phyloP scores from a whole-genome alignment of 1,140 invertebrate genomes.

The Luehdorfia chinensis region DNA sequence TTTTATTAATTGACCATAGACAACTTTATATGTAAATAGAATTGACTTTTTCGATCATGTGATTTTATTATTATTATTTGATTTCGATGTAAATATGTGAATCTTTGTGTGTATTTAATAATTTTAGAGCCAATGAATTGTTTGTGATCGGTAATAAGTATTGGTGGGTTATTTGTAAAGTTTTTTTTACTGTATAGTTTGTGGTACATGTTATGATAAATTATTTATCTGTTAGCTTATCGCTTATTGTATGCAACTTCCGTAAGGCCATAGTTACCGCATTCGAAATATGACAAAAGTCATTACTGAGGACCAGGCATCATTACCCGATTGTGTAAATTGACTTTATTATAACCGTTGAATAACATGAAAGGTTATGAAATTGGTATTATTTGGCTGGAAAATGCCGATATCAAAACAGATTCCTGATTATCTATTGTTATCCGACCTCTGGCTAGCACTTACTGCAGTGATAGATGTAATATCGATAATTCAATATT shows the following conservation, averaged over 20 bases:
- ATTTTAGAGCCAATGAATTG: conserved; percentile 45
- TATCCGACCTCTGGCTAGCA: no score
- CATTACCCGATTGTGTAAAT: no score
- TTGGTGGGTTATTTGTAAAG: conserved; percentile 53
- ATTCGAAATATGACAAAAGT: no score
- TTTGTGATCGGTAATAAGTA: conserved; percentile 48
- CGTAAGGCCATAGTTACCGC: conserved; percentile 18
- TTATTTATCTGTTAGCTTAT: conserved; percentile 48
- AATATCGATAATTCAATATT: no score
- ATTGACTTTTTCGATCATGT: conserved; percentile 40
- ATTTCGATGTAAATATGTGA: conserved; percentile 67
- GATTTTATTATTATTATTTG: conserved; percentile 56
- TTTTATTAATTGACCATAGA: conserved; percentile 32
- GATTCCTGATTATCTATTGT: no score
- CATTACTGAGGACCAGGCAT: no score
- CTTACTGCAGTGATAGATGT: no score
- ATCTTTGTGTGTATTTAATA: conserved; percentile 55
- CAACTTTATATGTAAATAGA: conserved; percentile 50
- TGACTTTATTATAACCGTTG: no score
- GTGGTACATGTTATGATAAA: conserved; percentile 42
- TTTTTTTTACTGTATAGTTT: conserved; percentile 63
- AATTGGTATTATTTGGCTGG: no score
- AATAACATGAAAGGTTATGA: no score
- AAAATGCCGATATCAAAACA: no score
- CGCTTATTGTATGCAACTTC: conserved; percentile 25